Percentiles rank a stretch among this genome's conserved stretches.
phyloP scores from a whole-genome alignment of 2,888 invertebrate genomes.

The Eudasyphora cyanicolor region DNA sequence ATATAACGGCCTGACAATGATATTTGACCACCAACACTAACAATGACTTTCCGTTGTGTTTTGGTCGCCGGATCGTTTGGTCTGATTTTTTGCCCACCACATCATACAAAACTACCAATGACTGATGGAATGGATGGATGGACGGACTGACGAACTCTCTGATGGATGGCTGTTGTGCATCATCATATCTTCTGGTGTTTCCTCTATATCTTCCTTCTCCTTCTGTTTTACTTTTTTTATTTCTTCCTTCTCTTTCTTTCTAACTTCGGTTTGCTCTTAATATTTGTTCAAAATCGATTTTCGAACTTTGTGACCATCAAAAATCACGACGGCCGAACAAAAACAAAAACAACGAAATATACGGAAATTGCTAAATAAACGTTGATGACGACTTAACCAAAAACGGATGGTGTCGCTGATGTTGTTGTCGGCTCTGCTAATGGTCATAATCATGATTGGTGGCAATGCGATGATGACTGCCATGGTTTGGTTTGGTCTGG shows the following conservation, averaged over 20 bases:
- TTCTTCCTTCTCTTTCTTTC: neutral
- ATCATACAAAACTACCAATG: conserved; percentile 26
- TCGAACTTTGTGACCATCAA: conserved; percentile 54
- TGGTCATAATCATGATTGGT: conserved; percentile 64
- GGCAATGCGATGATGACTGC: conserved; percentile 38
- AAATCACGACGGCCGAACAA: conserved; percentile 35
- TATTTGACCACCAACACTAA: conserved; percentile 73
- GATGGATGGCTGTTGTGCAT: conserved; percentile 49
- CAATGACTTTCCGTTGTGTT: conserved; percentile 56
- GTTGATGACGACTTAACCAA: conserved; percentile 67
- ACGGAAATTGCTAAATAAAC: conserved; percentile 73
- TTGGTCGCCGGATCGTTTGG: neutral
- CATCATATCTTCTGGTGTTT: conserved; percentile 9
- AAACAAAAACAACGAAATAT: conserved; percentile 53
- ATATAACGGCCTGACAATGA: conserved; percentile 74
- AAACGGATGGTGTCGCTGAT: conserved; percentile 52
- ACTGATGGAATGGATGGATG: conserved; percentile 55
- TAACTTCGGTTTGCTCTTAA: neutral
- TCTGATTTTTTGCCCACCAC: conserved; percentile 40
- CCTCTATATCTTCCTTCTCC: neutral
- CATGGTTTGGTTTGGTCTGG: conserved; percentile 28
- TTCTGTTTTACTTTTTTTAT: conserved; percentile 22
- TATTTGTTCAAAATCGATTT: conserved; percentile 71
- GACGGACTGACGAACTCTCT: too few species aligned
- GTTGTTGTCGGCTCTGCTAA: conserved; percentile 42